Base-by-base conservation (phyloP, 2,888 invertebrate species). In the Hirtodrosophila trivittata region DNA sequence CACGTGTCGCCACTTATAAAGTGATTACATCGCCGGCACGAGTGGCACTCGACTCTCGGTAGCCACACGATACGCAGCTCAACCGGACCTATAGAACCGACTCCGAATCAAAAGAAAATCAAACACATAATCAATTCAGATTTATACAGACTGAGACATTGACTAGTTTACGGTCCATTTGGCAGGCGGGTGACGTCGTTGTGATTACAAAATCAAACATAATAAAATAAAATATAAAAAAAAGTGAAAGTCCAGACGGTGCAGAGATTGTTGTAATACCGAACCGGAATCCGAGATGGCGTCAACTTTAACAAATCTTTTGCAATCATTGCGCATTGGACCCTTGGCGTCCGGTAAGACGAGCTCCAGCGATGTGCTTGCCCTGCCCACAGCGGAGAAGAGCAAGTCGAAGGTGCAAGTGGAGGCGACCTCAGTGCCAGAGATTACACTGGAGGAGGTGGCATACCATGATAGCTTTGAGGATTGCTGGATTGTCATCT, bases 401-500 rank as follows among this genome's bases (percentile, higher is more conserved):
- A 59, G 12, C 47, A 42, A 54, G 38, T 10, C 57, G 30, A 43
- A 75, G 55, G 12, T 41, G 16, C 45, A 76, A 26, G 8, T 60
- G 33, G 28, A 58, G 3, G 16, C 55, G 1, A 28, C 7, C n/a
- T 1, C 28, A 7, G 63, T 90, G 21, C 83, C 86, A 3, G 87
- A 87, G 70, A 94, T 95, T 50, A 92, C 93, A n/a, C 91, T 97
- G 47, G 93, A 94, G 45, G 94, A 97, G 91, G 95, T 97, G 2
- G 92, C 94, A 3, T 92, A 93, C 86, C 97, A 97, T 87, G 96
- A 96, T 87, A 92, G 92, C 12, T 89, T 90, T 4, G 90, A 92
- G 9, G 95, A 96, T 87, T 97, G 97, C 90, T 97, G 97, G 97
- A 92, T 97, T 46, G 93, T 96, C n/a, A 93, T 97, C 41, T 95